Base-by-base conservation (phyloP, 2,797 vertebrate species). In the Chelon auratus region DNA sequence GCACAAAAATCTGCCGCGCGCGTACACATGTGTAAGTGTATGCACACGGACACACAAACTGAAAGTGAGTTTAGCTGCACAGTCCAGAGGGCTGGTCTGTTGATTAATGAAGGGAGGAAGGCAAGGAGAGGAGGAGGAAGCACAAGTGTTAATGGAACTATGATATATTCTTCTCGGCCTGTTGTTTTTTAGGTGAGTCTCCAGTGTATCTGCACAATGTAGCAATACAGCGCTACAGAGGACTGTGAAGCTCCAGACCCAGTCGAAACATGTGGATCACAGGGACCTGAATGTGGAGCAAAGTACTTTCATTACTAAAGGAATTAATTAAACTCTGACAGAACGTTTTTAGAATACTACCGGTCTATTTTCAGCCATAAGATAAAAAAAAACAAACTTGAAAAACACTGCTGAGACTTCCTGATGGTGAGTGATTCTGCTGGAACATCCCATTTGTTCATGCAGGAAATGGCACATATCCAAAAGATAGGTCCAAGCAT, bases 81-180 rank as follows among this genome's bases (percentile, higher is more conserved):
- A 87, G 78, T 43, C 88, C 83, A 2, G 24, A 81, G 91, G 91
- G 83, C 84, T 61, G 73, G 85, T 78, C 75, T 77, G 76, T 72
- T 91, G 91, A 93, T 93, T 94, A 93, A 94, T 90, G 91, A 89
- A 77, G 73, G 68, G 78, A 86, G 77, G 88, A 81, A 81, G 81
- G 85, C 76, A 72, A 89, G 79, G 84, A 92, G 85, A 88, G 82
- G 86, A 86, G 85, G 82, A 91, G 83, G 86, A 89, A 90, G 83
- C 77, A 83, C 70, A 78, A 72, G 87, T 87, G 90, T 91, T 94
- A 91, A 94, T 93, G 89, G 90, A 91, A 85, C 88, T 78, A 81
- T 93, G 93, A 90, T 92, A 86, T 83, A 89, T 94, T 93, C 85
- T 84, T 91, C 82, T 75, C 72, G 81, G 82, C 81, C 72, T 72